Evolutionary conservation across 2,888 invertebrate species (phyloP).

Genomic region (Acleris emargana): DNA sequence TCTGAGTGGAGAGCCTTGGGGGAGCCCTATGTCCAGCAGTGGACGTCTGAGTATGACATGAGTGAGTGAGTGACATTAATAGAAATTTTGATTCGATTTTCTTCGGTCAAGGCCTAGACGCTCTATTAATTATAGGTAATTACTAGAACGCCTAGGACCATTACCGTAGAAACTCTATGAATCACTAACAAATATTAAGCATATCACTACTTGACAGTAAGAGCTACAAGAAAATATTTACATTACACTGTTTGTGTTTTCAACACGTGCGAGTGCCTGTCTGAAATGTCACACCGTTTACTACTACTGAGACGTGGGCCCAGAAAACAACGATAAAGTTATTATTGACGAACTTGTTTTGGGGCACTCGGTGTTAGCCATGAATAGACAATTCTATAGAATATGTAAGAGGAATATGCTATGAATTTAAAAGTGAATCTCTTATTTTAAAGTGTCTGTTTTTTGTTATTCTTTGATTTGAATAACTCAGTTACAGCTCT

Average conservation of each 20-base stretch:
- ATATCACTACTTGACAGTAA: conserved; percentile 4
- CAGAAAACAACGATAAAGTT: conserved; percentile 3
- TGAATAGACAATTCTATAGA: conserved; percentile 12
- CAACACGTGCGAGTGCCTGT: conserved; percentile 4
- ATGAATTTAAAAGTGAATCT: background rate
- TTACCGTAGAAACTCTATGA: too few species aligned
- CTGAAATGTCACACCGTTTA: conserved; percentile 25
- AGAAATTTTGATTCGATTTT: too few species aligned
- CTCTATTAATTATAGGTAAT: too few species aligned
- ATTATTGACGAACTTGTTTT: conserved; percentile 11
- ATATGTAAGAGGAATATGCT: background rate
- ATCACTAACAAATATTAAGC: too few species aligned
- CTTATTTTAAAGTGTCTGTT: background rate
- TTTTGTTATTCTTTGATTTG: background rate
- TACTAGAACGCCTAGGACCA: too few species aligned
- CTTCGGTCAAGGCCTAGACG: too few species aligned
- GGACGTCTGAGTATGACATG: too few species aligned
- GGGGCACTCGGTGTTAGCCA: background rate
- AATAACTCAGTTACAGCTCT: too few species aligned
- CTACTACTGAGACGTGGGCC: conserved; percentile 11
- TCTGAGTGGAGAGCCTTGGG: too few species aligned
- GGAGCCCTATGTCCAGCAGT: too few species aligned
- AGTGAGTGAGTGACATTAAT: too few species aligned
- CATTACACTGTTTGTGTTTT: conserved; percentile 21
- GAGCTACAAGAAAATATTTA: conserved; percentile 13